phyloP scores from a whole-genome alignment of 2,888 invertebrate genomes.

The Buathra laborator region DNA sequence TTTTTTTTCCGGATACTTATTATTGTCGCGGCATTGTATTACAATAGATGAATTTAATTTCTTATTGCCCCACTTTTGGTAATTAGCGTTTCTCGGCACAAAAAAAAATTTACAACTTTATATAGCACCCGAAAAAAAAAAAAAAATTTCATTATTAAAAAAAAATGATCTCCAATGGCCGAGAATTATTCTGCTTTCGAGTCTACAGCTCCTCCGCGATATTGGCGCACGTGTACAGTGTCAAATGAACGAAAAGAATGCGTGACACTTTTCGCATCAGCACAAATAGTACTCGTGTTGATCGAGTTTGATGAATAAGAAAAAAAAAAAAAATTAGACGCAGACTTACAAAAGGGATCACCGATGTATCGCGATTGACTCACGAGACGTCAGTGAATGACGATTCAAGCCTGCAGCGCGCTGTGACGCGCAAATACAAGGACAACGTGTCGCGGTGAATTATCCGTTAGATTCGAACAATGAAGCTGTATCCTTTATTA shows the following conservation, averaged over 20 bases:
- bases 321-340: slow-evolving; percentile 21
- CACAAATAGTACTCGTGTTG: slow-evolving; percentile 40
- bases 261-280: slow-evolving; percentile 46
- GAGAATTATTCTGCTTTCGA: slow-evolving; percentile 6
- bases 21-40: background rate
- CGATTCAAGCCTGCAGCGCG: slow-evolving; percentile 53
- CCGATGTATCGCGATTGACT: slow-evolving; percentile 43
- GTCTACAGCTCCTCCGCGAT: background rate
- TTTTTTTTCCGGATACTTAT: background rate
- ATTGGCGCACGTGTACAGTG: slow-evolving; percentile 29
- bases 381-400: slow-evolving; percentile 47
- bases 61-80: background rate
- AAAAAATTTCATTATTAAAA: background rate
- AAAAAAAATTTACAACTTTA: background rate
- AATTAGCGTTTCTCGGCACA: background rate
- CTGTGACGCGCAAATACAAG: slow-evolving; percentile 40
- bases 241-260: slow-evolving; percentile 6
- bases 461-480: slow-evolving; percentile 47
- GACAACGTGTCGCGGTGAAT: slow-evolving; percentile 22
- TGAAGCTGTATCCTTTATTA: background rate
- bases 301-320: slow-evolving; percentile 34
- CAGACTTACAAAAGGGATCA: slow-evolving; percentile 31
- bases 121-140: background rate
- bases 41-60: background rate
- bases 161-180: background rate